Conservation (phyloP, 2,113 vertebrate genomes). For the Tyto alba region DNA sequence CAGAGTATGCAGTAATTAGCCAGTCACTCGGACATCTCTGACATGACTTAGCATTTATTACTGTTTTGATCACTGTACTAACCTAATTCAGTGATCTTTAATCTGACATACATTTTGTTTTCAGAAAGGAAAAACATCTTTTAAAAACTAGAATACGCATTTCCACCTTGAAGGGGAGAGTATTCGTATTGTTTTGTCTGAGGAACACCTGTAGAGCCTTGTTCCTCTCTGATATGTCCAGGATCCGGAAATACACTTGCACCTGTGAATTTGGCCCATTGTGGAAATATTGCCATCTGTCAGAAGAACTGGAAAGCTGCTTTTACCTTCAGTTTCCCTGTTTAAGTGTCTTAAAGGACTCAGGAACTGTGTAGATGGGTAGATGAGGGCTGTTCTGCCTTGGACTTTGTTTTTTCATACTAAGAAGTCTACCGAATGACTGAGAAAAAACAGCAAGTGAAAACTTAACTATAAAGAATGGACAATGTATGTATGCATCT, state of each 20-base stretch:
- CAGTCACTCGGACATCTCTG: conserved; percentile 32
- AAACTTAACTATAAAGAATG: neutral
- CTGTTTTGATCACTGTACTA: conserved; percentile 35
- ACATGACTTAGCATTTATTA: conserved; percentile 51
- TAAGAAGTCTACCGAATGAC: neutral
- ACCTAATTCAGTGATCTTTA: conserved; percentile 54
- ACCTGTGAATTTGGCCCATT: neutral
- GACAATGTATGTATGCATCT: neutral
- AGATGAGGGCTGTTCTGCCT: neutral
- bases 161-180: neutral
- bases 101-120: conserved; percentile 6
- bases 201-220: neutral
- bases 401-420: neutral
- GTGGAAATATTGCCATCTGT: accelerated
- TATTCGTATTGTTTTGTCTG: neutral
- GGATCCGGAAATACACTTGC: neutral
- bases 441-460: neutral
- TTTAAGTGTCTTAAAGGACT: neutral
- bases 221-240: neutral
- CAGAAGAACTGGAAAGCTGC: neutral
- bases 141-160: neutral
- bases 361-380: neutral
- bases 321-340: neutral
- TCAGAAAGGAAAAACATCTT: neutral
- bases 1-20: conserved; percentile 29